phyloP scores from a whole-genome alignment of 2,888 invertebrate species.

The Microctonus aethiopoides region DNA sequence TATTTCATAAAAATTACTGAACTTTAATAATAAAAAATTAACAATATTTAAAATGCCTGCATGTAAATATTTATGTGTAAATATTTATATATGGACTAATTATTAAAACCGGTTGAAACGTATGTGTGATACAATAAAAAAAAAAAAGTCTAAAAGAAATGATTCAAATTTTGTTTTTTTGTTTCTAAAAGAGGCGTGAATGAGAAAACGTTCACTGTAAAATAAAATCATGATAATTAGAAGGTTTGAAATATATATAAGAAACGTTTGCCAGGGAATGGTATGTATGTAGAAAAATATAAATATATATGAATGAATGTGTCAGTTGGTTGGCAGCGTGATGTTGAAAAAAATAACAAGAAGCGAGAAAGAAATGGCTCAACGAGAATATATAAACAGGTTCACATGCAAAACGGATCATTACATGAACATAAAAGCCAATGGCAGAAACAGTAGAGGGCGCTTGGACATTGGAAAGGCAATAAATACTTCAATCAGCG shows the following conservation, averaged over 20 bases:
- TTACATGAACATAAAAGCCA: conserved; percentile 58
- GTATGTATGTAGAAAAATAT: background rate
- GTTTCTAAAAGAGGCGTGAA: background rate
- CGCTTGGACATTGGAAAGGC: conserved; percentile 44
- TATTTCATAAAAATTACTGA: no score
- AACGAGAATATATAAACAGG: background rate
- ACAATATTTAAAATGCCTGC: no score
- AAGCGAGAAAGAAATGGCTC: conserved; percentile 13
- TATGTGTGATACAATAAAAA: no score
- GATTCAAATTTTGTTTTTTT: no score
- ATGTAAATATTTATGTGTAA: no score
- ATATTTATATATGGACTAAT: no score
- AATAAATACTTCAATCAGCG: conserved; percentile 66
- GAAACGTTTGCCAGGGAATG: background rate
- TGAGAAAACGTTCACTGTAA: no score
- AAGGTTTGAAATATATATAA: background rate
- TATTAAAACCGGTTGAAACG: no score
- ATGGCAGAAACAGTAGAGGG: conserved; percentile 33
- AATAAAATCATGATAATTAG: conserved; percentile 22
- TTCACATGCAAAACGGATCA: conserved; percentile 61
- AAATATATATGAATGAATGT: background rate
- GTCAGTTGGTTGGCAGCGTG: conserved; percentile 4
- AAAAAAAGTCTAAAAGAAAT: no score
- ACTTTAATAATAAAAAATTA: no score
- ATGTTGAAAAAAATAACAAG: background rate